Percentiles rank a stretch among this genome's conserved stretches.
Conservation (phyloP, 1,140 invertebrate genomes). For the Metopolophium dirhodum region DNA sequence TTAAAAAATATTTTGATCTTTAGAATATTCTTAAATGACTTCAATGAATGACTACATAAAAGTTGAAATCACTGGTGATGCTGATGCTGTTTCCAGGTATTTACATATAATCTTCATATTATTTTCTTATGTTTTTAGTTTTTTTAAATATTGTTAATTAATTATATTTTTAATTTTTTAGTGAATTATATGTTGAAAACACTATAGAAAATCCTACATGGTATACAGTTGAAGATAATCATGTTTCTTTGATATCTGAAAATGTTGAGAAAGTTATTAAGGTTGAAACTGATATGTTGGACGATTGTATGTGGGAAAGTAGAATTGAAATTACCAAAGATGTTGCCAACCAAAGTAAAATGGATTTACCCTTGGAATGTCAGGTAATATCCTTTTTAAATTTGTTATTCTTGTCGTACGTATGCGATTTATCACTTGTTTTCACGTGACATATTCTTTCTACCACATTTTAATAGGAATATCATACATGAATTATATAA, state of each 20-base stretch:
- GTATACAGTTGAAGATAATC: conserved; percentile 9
- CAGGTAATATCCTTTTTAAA: neutral
- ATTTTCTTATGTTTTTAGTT: neutral
- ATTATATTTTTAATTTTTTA: neutral
- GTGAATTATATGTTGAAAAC: neutral
- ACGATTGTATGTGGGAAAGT: conserved; percentile 1
- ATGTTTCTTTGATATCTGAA: neutral
- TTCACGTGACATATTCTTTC: too few species aligned
- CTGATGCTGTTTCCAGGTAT: neutral
- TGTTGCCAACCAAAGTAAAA: neutral
- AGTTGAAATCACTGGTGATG: neutral
- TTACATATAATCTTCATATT: neutral
- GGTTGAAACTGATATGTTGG: neutral
- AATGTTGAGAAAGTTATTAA: conserved; percentile 2
- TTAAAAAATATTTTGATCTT: neutral
- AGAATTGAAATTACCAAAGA: neutral
- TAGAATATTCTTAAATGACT: conserved; percentile 20
- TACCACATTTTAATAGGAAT: too few species aligned
- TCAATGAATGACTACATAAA: neutral
- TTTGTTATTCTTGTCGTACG: too few species aligned
- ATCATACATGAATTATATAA: too few species aligned
- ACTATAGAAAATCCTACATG: neutral
- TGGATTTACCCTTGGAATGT: neutral
- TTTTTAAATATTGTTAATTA: neutral
- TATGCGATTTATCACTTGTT: too few species aligned